phyloP scores from a whole-genome alignment of 2,888 invertebrate genomes.

The Copidosoma aretas region DNA sequence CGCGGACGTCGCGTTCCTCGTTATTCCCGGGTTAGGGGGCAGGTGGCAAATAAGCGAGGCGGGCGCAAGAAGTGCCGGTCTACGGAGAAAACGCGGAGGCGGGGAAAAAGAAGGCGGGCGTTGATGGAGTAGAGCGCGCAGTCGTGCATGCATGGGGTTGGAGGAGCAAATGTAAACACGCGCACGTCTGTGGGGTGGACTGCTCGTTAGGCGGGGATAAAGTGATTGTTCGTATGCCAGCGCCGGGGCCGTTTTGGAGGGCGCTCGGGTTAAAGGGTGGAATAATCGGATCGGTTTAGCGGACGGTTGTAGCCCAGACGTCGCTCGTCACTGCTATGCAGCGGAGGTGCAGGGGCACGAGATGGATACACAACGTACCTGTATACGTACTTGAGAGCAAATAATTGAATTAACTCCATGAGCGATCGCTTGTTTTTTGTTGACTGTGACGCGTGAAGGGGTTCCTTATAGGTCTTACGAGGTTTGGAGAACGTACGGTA shows the following conservation, averaged over 20 bases:
- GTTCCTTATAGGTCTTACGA: no score
- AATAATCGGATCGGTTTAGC: conserved; percentile 20
- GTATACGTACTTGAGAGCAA: no score
- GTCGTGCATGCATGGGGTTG: background rate
- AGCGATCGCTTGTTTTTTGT: no score
- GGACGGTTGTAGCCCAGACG: conserved; percentile 11
- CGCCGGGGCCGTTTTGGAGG: background rate
- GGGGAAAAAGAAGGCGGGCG: background rate
- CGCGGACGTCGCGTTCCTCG: conserved; percentile 45
- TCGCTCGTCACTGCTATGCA: background rate
- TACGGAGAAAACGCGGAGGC: conserved; percentile 26
- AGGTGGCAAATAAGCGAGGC: conserved; percentile 36
- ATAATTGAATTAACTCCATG: no score
- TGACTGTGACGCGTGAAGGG: no score
- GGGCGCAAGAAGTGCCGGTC: background rate
- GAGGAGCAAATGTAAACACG: no score
- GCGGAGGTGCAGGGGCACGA: no score
- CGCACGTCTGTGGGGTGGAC: no score
- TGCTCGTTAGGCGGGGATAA: conserved; percentile 32
- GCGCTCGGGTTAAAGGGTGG: conserved; percentile 9
- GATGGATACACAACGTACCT: no score
- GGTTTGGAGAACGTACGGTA: no score
- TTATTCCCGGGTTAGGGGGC: conserved; percentile 44
- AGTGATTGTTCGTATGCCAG: conserved; percentile 24
- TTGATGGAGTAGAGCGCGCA: conserved; percentile 10